Evolutionary conservation across 2,888 invertebrate species (phyloP).

Genomic region (Pyrocoelia pectoralis): DNA sequence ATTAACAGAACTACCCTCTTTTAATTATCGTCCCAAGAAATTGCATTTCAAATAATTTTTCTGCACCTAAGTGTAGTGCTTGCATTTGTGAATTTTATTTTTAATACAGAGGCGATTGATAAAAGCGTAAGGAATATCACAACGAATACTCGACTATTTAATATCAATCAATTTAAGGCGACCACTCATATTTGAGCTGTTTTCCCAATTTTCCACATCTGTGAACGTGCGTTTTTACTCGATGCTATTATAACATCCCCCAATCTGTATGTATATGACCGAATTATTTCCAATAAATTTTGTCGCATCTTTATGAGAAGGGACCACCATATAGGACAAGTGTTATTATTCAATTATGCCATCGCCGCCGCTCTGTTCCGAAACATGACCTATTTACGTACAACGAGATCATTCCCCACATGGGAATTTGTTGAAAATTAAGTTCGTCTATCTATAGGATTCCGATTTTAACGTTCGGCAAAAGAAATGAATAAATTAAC

Average conservation of each 20-base stretch:
- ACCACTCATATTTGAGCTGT: background rate
- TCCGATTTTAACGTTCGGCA: background rate
- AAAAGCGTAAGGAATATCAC: no score
- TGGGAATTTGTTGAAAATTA: conserved; percentile 4
- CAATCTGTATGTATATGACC: conserved; percentile 1
- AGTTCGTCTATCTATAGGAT: background rate
- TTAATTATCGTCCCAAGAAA: no score
- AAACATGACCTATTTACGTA: conserved; percentile 9
- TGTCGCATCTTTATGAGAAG: background rate
- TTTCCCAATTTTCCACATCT: background rate
- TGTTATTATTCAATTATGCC: conserved; percentile 9
- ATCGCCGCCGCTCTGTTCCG: background rate
- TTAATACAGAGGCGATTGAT: no score
- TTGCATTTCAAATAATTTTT: no score
- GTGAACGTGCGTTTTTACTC: background rate
- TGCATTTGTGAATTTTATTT: no score
- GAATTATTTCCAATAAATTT: conserved; percentile 9
- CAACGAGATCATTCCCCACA: conserved; percentile 7
- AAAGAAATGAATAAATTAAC: background rate
- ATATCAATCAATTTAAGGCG: background rate
- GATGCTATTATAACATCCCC: background rate
- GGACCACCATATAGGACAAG: background rate
- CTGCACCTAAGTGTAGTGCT: no score
- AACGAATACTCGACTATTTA: background rate
- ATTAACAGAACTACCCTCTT: no score